These are phyloP conservation scores for Microcebus tavaratra DNA, from an alignment of 2,113 vertebrate genomes.

Conservation along the genomic window DNA sequence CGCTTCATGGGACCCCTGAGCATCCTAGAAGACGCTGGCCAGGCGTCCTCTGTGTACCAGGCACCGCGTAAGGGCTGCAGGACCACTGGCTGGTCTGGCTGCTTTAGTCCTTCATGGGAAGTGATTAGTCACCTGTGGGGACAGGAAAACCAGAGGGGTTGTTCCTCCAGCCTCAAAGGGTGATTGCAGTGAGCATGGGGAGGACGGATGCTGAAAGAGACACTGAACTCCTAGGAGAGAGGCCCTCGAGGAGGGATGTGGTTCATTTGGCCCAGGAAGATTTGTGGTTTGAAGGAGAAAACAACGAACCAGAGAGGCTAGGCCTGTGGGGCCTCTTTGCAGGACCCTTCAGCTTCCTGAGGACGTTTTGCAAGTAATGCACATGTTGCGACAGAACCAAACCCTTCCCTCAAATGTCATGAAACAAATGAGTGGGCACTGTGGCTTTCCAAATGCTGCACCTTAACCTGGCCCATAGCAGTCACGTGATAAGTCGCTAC, in stretches of 20 bases:
- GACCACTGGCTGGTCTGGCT: not conserved
- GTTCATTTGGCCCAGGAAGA: not conserved
- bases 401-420: not conserved
- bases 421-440: fast-evolving
- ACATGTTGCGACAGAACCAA: not conserved
- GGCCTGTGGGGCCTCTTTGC: not conserved
- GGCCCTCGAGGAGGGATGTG: not conserved
- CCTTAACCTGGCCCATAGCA: not conserved
- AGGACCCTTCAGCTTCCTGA: not conserved
- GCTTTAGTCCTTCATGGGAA: not conserved
- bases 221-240: not conserved
- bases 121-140: not conserved
- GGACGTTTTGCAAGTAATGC: not conserved
- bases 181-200: not conserved
- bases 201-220: not conserved
- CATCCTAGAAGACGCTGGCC: not conserved
- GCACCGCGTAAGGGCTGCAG: not conserved
- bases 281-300: not conserved
- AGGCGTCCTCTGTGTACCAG: not conserved
- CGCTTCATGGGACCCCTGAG: not conserved
- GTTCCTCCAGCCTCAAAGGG: no score
- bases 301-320: no score
- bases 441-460: not conserved
- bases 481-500: no score
- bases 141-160: not conserved